Percentiles rank a stretch among this genome's conserved stretches.
Conservation (phyloP, 1,140 invertebrate genomes). For the Spodoptera frugiperda region DNA sequence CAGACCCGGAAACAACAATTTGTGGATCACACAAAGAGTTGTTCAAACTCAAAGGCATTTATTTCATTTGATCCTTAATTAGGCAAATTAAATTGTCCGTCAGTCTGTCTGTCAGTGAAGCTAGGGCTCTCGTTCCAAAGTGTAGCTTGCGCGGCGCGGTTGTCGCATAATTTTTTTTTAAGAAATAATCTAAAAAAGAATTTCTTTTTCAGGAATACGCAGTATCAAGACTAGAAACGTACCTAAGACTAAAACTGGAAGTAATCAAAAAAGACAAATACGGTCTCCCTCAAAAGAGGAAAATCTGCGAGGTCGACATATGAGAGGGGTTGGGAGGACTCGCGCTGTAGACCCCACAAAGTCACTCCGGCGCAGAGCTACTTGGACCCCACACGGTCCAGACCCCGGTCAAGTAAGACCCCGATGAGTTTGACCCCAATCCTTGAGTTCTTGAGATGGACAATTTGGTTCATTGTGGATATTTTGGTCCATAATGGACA, state of each 20-base stretch:
- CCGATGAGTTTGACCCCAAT: neutral
- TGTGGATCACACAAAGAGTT: too few species aligned
- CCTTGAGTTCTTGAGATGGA: too few species aligned
- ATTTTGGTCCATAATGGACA: too few species aligned
- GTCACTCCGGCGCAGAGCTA: conserved; percentile 1
- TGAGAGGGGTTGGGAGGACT: conserved; percentile 66
- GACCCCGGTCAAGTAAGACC: neutral
- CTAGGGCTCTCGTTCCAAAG: too few species aligned
- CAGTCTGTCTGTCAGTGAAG: too few species aligned
- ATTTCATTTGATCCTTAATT: too few species aligned
- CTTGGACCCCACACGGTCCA: neutral
- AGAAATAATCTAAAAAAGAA: neutral
- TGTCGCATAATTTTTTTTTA: too few species aligned
- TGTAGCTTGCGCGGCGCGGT: too few species aligned
- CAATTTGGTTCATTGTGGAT: too few species aligned
- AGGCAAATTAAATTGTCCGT: too few species aligned
- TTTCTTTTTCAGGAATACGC: conserved; percentile 86
- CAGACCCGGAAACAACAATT: too few species aligned
- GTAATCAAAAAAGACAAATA: conserved; percentile 82
- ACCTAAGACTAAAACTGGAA: conserved; percentile 87
- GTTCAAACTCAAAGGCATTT: too few species aligned
- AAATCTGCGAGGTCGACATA: conserved; percentile 85
- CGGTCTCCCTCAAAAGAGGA: conserved; percentile 82
- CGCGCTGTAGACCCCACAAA: conserved; percentile 39
- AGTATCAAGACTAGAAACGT: conserved; percentile 86